phyloP scores from a whole-genome alignment of 2,888 invertebrate species.

The Spodoptera littoralis region DNA sequence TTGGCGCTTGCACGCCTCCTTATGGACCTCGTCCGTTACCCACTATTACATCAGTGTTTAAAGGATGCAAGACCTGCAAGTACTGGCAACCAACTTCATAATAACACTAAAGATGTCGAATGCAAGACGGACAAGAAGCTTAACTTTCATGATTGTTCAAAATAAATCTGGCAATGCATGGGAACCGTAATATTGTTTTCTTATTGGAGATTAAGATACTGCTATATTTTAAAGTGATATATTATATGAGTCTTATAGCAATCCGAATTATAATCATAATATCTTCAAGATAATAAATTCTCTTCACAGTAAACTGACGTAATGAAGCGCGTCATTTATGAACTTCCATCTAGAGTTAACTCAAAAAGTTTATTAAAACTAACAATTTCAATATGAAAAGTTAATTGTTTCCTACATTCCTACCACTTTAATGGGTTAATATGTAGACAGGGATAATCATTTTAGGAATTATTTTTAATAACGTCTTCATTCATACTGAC shows the following conservation, averaged over 20 bases:
- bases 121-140: slow-evolving; percentile 14
- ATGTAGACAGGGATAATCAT: slow-evolving; percentile 12
- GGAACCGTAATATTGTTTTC: slow-evolving; percentile 22
- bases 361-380: not conserved
- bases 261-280: not conserved
- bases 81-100: slow-evolving; percentile 36
- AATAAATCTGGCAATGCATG: slow-evolving; percentile 39
- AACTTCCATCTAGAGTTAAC: too few relatives aligned
- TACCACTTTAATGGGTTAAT: slow-evolving; percentile 21
- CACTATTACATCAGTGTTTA: slow-evolving; percentile 33
- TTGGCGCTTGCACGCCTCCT: slow-evolving; percentile 66
- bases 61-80: slow-evolving; percentile 29
- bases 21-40: slow-evolving; percentile 42
- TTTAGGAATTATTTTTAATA: slow-evolving; percentile 73
- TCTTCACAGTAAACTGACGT: too few relatives aligned
- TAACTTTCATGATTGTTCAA: slow-evolving; percentile 27
- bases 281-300: too few relatives aligned
- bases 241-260: not conserved
- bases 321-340: too few relatives aligned
- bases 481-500: slow-evolving; percentile 69
- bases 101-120: slow-evolving; percentile 48
- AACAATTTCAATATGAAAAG: slow-evolving; percentile 26
- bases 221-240: not conserved
- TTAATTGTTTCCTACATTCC: slow-evolving; percentile 49
- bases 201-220: not conserved